A percentile compares a stretch with the other conserved stretches of the same genome.
Evolutionary conservation across 2,113 vertebrate species (phyloP).

Genomic region (Melanostigma gelatinosum): DNA sequence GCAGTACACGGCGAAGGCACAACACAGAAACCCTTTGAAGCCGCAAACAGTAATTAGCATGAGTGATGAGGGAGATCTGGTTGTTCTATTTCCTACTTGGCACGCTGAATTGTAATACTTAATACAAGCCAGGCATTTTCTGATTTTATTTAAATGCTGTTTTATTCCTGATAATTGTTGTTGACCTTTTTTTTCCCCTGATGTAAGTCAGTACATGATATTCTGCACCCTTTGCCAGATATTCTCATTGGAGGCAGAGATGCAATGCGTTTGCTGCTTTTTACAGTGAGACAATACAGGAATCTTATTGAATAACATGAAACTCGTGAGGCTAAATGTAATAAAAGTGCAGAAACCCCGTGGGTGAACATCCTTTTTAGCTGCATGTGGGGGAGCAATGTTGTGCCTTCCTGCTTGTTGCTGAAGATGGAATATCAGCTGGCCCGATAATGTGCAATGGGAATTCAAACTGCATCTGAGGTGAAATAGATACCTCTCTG

Average conservation of each 20-base stretch:
- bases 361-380: constrained; percentile 22
- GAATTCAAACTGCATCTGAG: constrained; percentile 57
- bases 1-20: constrained; percentile 62
- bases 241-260: constrained; percentile 1
- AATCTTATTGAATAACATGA: background rate
- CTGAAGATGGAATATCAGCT: constrained; percentile 50
- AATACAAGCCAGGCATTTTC: constrained; percentile 26
- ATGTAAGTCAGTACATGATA: constrained; percentile 19
- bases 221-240: constrained; percentile 16
- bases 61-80: constrained; percentile 40
- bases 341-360: background rate
- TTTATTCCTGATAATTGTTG: constrained; percentile 39
- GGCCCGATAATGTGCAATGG: constrained; percentile 45
- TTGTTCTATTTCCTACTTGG: constrained; percentile 62
- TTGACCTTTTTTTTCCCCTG: constrained; percentile 7
- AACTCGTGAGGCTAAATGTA: background rate
- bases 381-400: constrained; percentile 6
- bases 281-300: background rate
- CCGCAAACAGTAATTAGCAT: constrained; percentile 68
- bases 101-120: constrained; percentile 31
- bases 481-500: constrained; percentile 54
- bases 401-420: constrained; percentile 29
- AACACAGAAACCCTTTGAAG: constrained; percentile 65
- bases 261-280: background rate
- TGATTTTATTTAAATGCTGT: constrained; percentile 35